A percentile compares a stretch with the other conserved stretches of the same genome.
Conservation (phyloP, 2,888 invertebrate genomes). For the Keiferia lycopersicella region DNA sequence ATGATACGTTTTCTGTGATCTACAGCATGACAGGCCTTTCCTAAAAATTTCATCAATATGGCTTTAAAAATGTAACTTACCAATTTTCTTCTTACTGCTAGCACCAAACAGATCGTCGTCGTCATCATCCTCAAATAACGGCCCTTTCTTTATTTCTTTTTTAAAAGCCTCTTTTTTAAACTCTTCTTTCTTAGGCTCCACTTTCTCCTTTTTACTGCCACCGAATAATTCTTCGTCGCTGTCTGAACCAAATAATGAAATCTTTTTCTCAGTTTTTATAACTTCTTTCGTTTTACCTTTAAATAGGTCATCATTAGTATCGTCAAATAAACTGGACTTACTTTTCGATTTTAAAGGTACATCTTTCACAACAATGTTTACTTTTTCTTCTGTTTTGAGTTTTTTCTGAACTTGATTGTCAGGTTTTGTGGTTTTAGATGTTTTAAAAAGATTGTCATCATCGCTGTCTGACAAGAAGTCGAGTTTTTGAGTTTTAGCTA, state of each 20-base stretch:
- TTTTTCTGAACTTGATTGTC: background rate
- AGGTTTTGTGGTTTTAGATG: conserved; percentile 1
- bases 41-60: too few relatives aligned
- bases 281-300: conserved; percentile 45
- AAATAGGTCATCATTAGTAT: conserved; percentile 58
- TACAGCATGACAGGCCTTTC: too few relatives aligned
- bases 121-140: conserved; percentile 65
- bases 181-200: conserved; percentile 23
- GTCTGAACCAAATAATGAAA: conserved; percentile 60
- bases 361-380: conserved; percentile 24
- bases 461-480: conserved; percentile 10
- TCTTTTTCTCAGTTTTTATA: conserved; percentile 34
- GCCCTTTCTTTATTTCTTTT: conserved; percentile 43
- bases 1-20: too few relatives aligned
- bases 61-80: background rate
- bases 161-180: conserved; percentile 27
- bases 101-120: conserved; percentile 63
- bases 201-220: conserved; percentile 35
- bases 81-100: conserved; percentile 39
- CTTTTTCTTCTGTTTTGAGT: conserved; percentile 21
- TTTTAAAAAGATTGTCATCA: conserved; percentile 23
- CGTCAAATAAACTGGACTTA: conserved; percentile 54
- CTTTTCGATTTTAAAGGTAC: conserved; percentile 25
- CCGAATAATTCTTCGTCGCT: conserved; percentile 64
- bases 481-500: conserved; percentile 12